phyloP scores from a whole-genome alignment of 2,888 invertebrate species.

The Pocota personata region DNA sequence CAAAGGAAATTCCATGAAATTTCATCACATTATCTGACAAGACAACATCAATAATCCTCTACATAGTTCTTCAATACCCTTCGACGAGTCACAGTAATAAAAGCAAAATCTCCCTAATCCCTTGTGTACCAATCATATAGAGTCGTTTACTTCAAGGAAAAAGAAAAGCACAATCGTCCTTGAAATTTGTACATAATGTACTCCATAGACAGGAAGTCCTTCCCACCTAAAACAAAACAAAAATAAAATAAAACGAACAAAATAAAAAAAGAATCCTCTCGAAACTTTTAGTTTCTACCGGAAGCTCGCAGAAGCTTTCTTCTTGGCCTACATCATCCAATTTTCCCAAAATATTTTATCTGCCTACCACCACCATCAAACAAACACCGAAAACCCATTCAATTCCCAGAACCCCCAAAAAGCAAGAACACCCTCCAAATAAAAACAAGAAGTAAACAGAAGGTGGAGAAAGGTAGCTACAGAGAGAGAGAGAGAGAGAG shows the following conservation, averaged over 20 bases:
- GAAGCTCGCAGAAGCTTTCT: slow-evolving; percentile 46
- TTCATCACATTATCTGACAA: not conserved
- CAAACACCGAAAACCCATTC: not conserved
- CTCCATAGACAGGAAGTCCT: slow-evolving; percentile 68
- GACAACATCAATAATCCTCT: slow-evolving; percentile 21
- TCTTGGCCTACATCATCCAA: slow-evolving; percentile 39
- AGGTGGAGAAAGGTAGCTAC: not conserved
- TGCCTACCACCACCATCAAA: not conserved
- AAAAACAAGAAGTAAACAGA: not conserved
- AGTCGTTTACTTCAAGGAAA: not conserved
- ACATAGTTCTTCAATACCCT: not conserved
- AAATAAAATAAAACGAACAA: not conserved
- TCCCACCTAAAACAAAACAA: not conserved
- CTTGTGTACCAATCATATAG: not conserved
- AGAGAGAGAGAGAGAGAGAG: not conserved
- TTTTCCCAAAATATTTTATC: not conserved
- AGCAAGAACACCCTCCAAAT: not conserved
- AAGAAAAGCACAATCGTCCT: slow-evolving; percentile 42
- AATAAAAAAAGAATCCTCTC: not conserved
- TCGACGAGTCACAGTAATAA: slow-evolving; percentile 29
- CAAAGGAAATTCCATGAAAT: not conserved
- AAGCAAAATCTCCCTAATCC: slow-evolving; percentile 20
- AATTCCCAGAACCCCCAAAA: not conserved
- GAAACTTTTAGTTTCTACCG: slow-evolving; percentile 53
- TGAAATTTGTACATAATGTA: slow-evolving; percentile 52